A percentile compares a stretch with the other conserved stretches of the same genome.
phyloP scores from a whole-genome alignment of 2,113 vertebrate genomes.

The Macquaria australasica region DNA sequence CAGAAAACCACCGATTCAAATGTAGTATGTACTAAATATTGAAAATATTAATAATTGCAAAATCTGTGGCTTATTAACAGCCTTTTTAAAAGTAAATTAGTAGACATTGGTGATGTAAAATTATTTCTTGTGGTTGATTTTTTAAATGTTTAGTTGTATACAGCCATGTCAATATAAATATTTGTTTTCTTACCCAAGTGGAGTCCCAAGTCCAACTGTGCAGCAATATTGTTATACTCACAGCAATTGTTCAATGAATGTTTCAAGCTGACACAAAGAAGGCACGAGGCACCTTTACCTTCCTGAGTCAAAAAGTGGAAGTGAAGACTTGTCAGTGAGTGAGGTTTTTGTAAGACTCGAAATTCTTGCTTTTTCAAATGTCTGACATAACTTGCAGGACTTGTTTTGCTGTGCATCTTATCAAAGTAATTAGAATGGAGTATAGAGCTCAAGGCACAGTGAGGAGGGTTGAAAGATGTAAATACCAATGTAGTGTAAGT shows the following conservation, averaged over 20 bases:
- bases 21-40: not conserved
- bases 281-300: not conserved
- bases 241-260: not conserved
- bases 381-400: constrained; percentile 46
- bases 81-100: not conserved
- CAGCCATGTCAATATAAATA: not conserved
- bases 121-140: too few relatives aligned
- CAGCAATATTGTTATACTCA: not conserved
- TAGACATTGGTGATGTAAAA: not conserved
- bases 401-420: constrained; percentile 45
- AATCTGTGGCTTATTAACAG: not conserved
- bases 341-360: not conserved
- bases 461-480: not conserved
- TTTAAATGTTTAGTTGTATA: not conserved
- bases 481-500: not conserved
- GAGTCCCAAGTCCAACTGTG: constrained; percentile 19
- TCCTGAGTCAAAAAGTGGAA: not conserved
- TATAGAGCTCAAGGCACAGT: not conserved
- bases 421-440: not conserved
- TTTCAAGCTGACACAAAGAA: not conserved
- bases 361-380: constrained; percentile 17
- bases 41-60: not conserved
- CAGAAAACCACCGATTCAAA: not conserved
- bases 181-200: constrained; percentile 46
- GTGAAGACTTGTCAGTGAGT: not conserved